Percentiles rank a stretch among this genome's conserved stretches.
Evolutionary conservation across 2,888 invertebrate genomes (phyloP).

Genomic region (Beris morrisii): DNA sequence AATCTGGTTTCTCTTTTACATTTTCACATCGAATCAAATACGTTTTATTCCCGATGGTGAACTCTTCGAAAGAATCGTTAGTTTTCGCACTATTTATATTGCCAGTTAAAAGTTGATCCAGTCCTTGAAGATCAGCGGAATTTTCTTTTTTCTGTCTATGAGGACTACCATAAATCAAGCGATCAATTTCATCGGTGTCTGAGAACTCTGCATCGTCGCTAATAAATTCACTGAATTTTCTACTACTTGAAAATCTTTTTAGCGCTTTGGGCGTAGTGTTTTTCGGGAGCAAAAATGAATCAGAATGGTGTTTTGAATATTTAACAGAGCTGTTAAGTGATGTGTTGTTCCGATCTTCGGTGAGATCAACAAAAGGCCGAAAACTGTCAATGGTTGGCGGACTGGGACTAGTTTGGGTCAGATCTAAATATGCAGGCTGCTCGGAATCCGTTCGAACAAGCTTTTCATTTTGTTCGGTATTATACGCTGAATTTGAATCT

Average conservation of each 20-base stretch:
- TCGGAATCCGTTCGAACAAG: neutral
- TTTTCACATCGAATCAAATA: constrained; percentile 58
- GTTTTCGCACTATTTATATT: constrained; percentile 42
- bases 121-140: constrained; percentile 40
- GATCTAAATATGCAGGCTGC: constrained; percentile 6
- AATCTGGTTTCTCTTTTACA: constrained; percentile 64
- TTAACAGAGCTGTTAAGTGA: neutral
- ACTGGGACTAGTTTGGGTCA: constrained; percentile 10
- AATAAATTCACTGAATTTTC: constrained; percentile 41
- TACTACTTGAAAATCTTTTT: constrained; percentile 42
- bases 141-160: neutral
- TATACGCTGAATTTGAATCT: neutral
- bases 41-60: constrained; percentile 45
- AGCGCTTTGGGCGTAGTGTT: constrained; percentile 15
- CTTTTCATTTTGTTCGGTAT: neutral
- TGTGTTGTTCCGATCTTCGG: neutral
- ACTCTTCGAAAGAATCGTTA: constrained; percentile 19
- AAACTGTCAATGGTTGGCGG: too few species aligned
- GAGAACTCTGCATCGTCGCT: constrained; percentile 39
- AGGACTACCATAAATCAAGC: constrained; percentile 44
- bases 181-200: constrained; percentile 50
- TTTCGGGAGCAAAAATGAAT: constrained; percentile 45
- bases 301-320: constrained; percentile 42
- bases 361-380: neutral
- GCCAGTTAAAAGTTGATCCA: constrained; percentile 47